phyloP scores from a whole-genome alignment of 1,140 invertebrate species.

The Drosophila truncata region DNA sequence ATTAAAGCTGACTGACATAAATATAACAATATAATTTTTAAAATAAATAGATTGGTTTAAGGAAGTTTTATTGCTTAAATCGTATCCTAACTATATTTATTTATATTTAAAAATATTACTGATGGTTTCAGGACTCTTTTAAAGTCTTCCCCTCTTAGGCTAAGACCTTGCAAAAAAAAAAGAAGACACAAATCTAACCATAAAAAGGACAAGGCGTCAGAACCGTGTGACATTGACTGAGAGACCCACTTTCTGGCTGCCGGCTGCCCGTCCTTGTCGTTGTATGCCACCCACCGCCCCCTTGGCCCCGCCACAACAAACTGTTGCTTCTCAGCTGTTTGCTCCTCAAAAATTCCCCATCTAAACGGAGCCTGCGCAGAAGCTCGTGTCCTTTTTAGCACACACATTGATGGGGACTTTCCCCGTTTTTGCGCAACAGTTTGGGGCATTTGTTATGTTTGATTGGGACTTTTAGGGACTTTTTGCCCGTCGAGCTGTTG shows the following conservation, averaged over 20 bases:
- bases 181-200: neutral
- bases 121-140: neutral
- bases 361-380: conserved; percentile 41
- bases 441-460: conserved; percentile 69
- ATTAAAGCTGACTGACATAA: neutral
- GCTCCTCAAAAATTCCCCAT: conserved; percentile 25
- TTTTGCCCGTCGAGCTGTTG: conserved; percentile 69
- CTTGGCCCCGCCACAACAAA: conserved; percentile 57
- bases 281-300: conserved; percentile 6
- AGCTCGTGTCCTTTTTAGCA: conserved; percentile 44
- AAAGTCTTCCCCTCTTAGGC: neutral
- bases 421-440: conserved; percentile 74
- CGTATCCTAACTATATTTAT: neutral
- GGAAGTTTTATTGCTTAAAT: neutral
- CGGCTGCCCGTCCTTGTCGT: conserved; percentile 39
- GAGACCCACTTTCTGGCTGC: conserved; percentile 75
- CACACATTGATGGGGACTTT: conserved; percentile 28
- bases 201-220: conserved; percentile 1
- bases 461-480: conserved; percentile 63
- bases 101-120: too few relatives aligned
- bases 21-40: neutral
- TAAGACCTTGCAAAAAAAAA: neutral
- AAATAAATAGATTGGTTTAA: neutral
- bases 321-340: conserved; percentile 82
- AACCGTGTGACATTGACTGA: conserved; percentile 75